Conservation (phyloP, 2,113 vertebrate genomes). For the Myotis lucifugus region DNA sequence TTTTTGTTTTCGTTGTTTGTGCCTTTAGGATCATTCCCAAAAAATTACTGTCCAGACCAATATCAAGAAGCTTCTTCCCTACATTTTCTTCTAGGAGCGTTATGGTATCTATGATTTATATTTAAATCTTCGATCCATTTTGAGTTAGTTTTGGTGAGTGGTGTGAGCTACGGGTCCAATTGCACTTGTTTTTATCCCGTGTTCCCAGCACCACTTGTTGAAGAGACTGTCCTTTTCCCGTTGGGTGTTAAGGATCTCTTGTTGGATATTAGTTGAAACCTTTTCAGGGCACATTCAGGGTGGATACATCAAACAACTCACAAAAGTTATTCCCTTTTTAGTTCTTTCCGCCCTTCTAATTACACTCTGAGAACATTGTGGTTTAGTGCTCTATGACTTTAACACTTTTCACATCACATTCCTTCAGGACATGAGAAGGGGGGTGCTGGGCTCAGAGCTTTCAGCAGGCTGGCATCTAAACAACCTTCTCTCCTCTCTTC, state of each 20-base stretch:
- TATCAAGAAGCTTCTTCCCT: background rate
- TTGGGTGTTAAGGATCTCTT: background rate
- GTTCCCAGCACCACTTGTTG: background rate
- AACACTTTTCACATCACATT: background rate
- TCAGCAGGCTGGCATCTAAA: background rate
- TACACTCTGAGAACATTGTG: background rate
- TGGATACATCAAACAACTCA: background rate
- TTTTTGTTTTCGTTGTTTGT: background rate
- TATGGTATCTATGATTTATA: background rate
- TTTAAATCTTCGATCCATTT: background rate
- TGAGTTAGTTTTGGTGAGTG: too few relatives aligned
- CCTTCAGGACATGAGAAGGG: background rate
- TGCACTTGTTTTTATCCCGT: background rate
- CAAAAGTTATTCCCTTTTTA: background rate
- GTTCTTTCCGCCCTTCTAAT: background rate
- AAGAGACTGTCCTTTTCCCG: background rate
- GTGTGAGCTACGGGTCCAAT: too few relatives aligned
- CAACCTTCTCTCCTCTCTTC: background rate
- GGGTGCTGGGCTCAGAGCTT: background rate
- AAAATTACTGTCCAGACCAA: background rate
- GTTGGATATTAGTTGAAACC: background rate
- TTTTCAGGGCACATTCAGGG: background rate
- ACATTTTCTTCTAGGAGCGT: background rate
- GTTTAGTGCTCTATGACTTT: background rate
- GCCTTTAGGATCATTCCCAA: background rate